Evolutionary conservation across 2,113 vertebrate genomes (phyloP).

Genomic region (Gymnocephalus cernua): DNA sequence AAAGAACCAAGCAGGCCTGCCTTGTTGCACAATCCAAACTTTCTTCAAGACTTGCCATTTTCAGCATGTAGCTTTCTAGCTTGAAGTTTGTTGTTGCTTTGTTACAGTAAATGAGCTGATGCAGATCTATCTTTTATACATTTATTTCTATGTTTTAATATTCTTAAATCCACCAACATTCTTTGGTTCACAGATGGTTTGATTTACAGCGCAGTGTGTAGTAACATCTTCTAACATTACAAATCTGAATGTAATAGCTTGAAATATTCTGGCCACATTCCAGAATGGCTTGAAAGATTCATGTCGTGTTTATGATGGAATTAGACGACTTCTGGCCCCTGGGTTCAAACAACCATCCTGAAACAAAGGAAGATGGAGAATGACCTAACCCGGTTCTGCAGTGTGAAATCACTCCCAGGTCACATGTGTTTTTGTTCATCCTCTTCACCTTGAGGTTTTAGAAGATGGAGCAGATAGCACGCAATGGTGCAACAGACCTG

Average conservation of each 20-base stretch:
- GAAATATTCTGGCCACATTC: conserved; percentile 62
- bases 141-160: background rate
- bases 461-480: conserved; percentile 74
- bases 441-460: conserved; percentile 74
- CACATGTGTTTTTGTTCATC: conserved; percentile 82
- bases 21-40: no score
- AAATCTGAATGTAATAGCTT: conserved; percentile 46
- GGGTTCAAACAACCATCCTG: conserved; percentile 70
- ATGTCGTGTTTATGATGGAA: conserved; percentile 77
- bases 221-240: conserved; percentile 46
- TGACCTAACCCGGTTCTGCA: conserved; percentile 70
- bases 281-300: conserved; percentile 69
- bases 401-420: conserved; percentile 81
- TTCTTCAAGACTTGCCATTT: no score
- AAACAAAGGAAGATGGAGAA: conserved; percentile 69
- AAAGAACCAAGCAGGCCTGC: no score
- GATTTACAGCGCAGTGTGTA: conserved; percentile 28
- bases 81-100: no score
- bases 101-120: background rate
- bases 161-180: background rate
- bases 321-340: conserved; percentile 65
- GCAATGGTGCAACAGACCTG: conserved; percentile 59
- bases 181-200: conserved; percentile 15
- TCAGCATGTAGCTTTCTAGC: no score
- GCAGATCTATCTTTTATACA: background rate